Conservation (phyloP, 1,140 invertebrate species). For the Streblospio benedicti region DNA sequence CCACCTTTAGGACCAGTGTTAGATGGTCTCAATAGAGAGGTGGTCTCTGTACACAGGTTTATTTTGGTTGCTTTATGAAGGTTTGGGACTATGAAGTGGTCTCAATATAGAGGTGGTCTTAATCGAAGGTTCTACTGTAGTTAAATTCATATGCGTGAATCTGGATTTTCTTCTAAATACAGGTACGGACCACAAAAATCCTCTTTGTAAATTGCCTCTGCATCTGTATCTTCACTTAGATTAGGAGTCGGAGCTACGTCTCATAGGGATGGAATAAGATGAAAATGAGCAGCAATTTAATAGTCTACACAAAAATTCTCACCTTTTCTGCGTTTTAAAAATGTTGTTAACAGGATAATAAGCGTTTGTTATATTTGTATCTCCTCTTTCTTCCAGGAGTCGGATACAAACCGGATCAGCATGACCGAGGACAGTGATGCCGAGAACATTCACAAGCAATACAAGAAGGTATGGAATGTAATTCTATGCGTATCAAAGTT, state of each 20-base stretch:
- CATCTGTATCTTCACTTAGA: too few relatives aligned
- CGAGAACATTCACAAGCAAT: slow-evolving; percentile 30
- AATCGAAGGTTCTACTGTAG: too few relatives aligned
- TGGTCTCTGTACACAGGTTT: neutral
- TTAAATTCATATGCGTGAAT: too few relatives aligned
- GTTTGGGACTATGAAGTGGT: neutral
- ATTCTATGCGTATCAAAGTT: too few relatives aligned
- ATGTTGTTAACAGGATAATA: neutral
- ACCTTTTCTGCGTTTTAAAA: neutral
- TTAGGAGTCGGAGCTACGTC: too few relatives aligned
- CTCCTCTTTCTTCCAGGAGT: slow-evolving; percentile 25
- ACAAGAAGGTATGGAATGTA: slow-evolving; percentile 41
- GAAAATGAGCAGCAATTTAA: too few relatives aligned
- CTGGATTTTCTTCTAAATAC: too few relatives aligned
- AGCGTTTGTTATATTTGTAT: neutral
- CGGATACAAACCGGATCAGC: slow-evolving; percentile 26
- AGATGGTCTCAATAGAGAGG: neutral
- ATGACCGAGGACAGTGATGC: slow-evolving; percentile 27
- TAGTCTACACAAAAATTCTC: neutral
- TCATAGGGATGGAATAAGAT: too few relatives aligned
- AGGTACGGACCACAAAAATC: too few relatives aligned
- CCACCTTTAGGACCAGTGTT: neutral
- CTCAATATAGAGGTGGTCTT: too few relatives aligned
- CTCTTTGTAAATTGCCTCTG: too few relatives aligned
- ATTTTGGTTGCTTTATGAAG: neutral